A percentile compares a stretch with the other conserved stretches of the same genome.
These are phyloP conservation scores for Mellivora capensis DNA, from an alignment of 2,113 vertebrate species.

Conservation along the genomic window DNA sequence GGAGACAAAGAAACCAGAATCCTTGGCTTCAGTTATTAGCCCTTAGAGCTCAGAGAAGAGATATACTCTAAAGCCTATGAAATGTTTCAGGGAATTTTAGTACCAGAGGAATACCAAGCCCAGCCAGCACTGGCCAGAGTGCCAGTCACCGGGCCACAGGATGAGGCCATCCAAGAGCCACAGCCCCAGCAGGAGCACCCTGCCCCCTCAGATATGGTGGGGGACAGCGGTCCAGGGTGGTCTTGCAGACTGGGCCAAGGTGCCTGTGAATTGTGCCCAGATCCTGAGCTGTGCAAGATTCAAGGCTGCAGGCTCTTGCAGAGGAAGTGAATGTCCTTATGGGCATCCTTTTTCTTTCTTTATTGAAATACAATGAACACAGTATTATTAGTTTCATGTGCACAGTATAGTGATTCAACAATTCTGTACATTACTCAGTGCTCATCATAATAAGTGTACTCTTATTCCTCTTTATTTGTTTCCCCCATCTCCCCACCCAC, in stretches of 20 bases:
- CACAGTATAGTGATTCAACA: neutral
- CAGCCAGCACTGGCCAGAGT: neutral
- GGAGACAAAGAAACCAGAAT: slow-evolving; percentile 50
- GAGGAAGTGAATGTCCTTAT: neutral
- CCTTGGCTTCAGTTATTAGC: slow-evolving; percentile 21
- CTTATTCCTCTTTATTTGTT: neutral
- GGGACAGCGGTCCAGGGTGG: neutral
- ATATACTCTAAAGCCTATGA: neutral
- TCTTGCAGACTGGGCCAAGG: neutral
- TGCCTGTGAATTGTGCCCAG: neutral
- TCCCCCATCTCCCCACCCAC: neutral
- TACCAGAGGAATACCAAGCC: neutral
- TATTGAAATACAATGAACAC: neutral
- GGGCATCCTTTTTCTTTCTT: neutral
- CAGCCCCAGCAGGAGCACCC: too few relatives aligned
- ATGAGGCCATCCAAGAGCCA: neutral
- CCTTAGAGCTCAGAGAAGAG: neutral
- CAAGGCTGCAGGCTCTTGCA: neutral
- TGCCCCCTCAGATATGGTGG: neutral
- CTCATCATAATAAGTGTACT: neutral
- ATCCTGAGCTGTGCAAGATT: too few relatives aligned
- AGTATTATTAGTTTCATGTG: neutral
- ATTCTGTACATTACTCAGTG: neutral
- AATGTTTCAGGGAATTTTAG: neutral
- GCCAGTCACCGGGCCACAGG: neutral